phyloP scores from a whole-genome alignment of 1,140 invertebrate species.

The Apis florea region DNA sequence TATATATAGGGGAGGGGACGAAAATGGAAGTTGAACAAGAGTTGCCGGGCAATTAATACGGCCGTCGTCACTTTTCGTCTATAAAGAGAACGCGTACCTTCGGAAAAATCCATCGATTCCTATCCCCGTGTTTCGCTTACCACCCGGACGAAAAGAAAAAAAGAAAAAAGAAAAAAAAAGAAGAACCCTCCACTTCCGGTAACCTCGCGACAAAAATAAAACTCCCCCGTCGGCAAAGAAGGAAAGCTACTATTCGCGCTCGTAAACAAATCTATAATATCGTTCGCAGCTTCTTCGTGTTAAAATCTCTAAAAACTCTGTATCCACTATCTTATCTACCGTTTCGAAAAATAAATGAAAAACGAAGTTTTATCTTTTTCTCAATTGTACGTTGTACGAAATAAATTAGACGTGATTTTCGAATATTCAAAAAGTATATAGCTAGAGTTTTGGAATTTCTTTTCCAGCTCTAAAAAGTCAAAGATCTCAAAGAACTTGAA shows the following conservation, averaged over 20 bases:
- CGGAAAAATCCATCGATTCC: not conserved
- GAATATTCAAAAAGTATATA: no score
- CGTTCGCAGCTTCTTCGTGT: not conserved
- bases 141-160: not conserved
- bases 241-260: not conserved
- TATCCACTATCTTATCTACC: no score
- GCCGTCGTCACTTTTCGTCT: not conserved
- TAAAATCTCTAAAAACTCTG: not conserved
- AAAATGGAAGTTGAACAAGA: not conserved
- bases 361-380: no score
- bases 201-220: slow-evolving; percentile 47
- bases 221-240: not conserved
- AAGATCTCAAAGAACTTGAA: no score
- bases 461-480: no score
- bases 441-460: no score
- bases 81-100: not conserved
- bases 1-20: no score
- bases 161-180: slow-evolving; percentile 12
- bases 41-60: not conserved
- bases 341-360: no score
- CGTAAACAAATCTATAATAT: slow-evolving; percentile 20
- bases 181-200: not conserved
- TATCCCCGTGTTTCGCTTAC: not conserved
- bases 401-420: no score
- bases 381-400: no score